phyloP scores from a whole-genome alignment of 2,888 invertebrate genomes.

The Flexamia atlantica region DNA sequence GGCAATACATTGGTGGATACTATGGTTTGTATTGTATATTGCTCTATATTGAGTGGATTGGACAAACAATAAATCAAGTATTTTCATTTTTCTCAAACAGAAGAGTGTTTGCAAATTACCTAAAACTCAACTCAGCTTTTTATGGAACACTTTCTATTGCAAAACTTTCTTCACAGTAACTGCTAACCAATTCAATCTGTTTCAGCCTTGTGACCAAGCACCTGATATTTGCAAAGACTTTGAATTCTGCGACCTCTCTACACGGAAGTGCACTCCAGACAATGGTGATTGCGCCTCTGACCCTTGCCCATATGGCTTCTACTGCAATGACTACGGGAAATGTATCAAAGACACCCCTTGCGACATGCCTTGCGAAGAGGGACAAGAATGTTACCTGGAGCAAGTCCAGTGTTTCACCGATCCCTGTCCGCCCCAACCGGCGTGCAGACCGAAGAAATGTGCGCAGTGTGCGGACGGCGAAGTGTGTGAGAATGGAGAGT shows the following conservation, averaged over 20 bases:
- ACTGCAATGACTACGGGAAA: constrained; percentile 3
- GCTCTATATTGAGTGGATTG: too few species aligned
- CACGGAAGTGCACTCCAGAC: not conserved
- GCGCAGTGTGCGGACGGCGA: not conserved
- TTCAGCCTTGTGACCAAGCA: not conserved
- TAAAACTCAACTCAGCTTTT: too few species aligned
- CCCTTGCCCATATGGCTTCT: not conserved
- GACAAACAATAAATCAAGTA: too few species aligned
- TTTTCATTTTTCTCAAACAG: too few species aligned
- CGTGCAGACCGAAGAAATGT: not conserved
- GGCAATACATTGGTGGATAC: too few species aligned
- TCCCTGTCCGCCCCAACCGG: not conserved
- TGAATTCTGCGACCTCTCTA: not conserved
- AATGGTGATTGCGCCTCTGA: not conserved
- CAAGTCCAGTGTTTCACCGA: not conserved
- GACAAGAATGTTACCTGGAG: not conserved
- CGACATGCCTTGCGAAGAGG: not conserved
- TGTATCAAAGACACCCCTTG: not conserved
- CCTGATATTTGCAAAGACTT: not conserved
- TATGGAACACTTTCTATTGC: too few species aligned
- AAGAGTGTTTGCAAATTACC: too few species aligned
- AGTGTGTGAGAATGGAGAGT: not conserved
- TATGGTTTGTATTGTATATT: too few species aligned
- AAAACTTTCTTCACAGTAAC: too few species aligned
- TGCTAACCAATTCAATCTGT: too few species aligned